Evolutionary conservation across 1,140 invertebrate genomes (phyloP), one percentile per base, ranked within the genome.

Genomic region (Orius insidiosus): DNA sequence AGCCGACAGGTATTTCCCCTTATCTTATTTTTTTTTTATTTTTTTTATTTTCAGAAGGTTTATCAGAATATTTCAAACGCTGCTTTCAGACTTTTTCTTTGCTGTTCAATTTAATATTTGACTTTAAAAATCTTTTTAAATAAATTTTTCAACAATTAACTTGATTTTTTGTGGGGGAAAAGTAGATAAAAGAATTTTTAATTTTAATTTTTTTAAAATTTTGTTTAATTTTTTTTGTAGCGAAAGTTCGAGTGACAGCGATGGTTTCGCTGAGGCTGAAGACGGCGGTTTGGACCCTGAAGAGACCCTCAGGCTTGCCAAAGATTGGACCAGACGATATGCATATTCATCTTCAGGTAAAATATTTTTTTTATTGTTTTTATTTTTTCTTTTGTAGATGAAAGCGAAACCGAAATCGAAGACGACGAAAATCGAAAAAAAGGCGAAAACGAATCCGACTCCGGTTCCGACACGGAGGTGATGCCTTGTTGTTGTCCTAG

Each of bases 391-490:
- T 45, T 11, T 42, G 53, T 49, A 56, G 74, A 76, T 51, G 76
- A 80, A 51, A 76, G 73, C 57, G 73, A 75, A 41, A 78, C 77
- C 8, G 75, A 77, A 14, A 80, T 77, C 1, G 78, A 81, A 60
- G 78, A 77, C 6, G 78, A 82, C 60, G 76, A 80, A 42, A 69
- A 73, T 10, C 77, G 10, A 74, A 72, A 51, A 67, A 75, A 58
- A 78, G 80, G 38, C 63, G 59, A 11, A 49, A 66, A 9, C 62
- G 68, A 67, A 46, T 74, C 76, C 37, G 77, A 80, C 49, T 76
- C 71, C 9, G 74, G 72, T 54, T 75, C 77, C 9, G 78, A 82
- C 63, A 82, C 78, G 52, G 78, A 82, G 77, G 78, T 82, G 68
- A 67, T 62, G 52, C 11, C 36, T 39, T 44, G 41, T 41, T 43